Conservation (phyloP, 2,113 vertebrate genomes). For the Brachirus orientalis region DNA sequence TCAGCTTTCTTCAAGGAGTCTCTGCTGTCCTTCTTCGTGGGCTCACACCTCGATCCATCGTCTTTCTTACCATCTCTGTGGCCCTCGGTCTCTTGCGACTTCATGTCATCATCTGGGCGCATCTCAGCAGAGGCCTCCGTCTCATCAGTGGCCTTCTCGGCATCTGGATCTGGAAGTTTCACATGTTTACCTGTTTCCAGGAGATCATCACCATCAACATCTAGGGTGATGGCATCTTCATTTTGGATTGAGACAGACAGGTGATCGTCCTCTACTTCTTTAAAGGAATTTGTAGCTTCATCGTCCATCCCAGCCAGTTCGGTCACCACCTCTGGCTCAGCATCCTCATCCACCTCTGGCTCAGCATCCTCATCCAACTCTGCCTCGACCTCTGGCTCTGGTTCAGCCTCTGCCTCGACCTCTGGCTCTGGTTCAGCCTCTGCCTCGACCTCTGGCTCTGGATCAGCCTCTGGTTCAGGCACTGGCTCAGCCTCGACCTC, state of each 20-base stretch:
- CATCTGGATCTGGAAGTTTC: constrained; percentile 99
- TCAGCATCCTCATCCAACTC: constrained; percentile 57
- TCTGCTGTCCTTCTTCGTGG: constrained; percentile 94
- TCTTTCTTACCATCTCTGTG: constrained; percentile 98
- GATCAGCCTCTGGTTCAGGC: not conserved
- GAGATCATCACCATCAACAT: constrained; percentile 99
- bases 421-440: constrained; percentile 79
- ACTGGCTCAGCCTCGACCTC: constrained; percentile 42
- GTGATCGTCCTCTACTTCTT: constrained; percentile 99
- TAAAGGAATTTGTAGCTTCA: constrained; percentile 89
- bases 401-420: constrained; percentile 86
- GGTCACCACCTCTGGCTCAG: constrained; percentile 62
- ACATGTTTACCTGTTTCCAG: constrained; percentile 99
- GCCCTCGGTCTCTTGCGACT: constrained; percentile 89
- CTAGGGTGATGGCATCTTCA: constrained; percentile 99
- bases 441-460: constrained; percentile 38
- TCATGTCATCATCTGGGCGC: constrained; percentile 91
- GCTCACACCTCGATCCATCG: constrained; percentile 90
- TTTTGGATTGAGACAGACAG: constrained; percentile 99
- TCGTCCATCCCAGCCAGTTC: constrained; percentile 88
- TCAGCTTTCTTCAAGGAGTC: constrained; percentile 97
- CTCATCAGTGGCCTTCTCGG: constrained; percentile 93
- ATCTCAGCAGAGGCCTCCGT: constrained; percentile 89
- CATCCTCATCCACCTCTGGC: constrained; percentile 58
- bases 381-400: constrained; percentile 69